Base-by-base conservation (phyloP, 2,888 invertebrate genomes). In the Abscondita cerata region DNA sequence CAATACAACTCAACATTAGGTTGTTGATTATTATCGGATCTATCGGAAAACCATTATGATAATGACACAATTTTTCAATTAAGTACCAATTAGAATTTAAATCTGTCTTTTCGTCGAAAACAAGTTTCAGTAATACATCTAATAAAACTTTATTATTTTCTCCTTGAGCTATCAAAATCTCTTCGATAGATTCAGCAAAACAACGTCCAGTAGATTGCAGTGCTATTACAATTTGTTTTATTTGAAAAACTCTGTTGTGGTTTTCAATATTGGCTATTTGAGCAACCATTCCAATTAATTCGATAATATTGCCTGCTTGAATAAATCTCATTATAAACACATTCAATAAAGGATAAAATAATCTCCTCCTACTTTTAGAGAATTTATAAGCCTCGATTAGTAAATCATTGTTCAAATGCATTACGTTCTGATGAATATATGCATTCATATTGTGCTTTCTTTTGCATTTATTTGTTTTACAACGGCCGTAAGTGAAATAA, bases 21-120 rank as follows among this genome's bases (percentile, higher is more conserved):
- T 62, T 53, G 1, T 18, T n/a, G 8, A 62, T 51, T 0, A 65
- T 50, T 6, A 52, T 55, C 13, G 38, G 40, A 50, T 65, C 56
- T 11, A 65, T 40, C 9, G 47, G 44, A n/a, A 38, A 16, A 3
- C 13, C 16, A 18, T 19, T 33, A 3, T 56, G 55, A 16, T 58
- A 62, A 19, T 51, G 55, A 2, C 44, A 59, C 20, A 65, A 41
- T 44, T 62, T 65, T 31, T 52, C 19, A 4, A 62, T 46, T 11
- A 65, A 34, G n/a, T 46, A 25, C 65, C 65, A 65, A 56, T 59
- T 59, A 25, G 50, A 46, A 34, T 47, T 31, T 9, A 65, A 34
- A 31, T 50, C 52, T 40, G 46, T 48, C 2, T 36, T 20, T 12
- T 65, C 52, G 2, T 65, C 53, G 1, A 59, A 52, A 19, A 58